A percentile compares a stretch with the other conserved stretches of the same genome.
phyloP scores from a whole-genome alignment of 2,888 invertebrate genomes.

The Oligia latruncula region DNA sequence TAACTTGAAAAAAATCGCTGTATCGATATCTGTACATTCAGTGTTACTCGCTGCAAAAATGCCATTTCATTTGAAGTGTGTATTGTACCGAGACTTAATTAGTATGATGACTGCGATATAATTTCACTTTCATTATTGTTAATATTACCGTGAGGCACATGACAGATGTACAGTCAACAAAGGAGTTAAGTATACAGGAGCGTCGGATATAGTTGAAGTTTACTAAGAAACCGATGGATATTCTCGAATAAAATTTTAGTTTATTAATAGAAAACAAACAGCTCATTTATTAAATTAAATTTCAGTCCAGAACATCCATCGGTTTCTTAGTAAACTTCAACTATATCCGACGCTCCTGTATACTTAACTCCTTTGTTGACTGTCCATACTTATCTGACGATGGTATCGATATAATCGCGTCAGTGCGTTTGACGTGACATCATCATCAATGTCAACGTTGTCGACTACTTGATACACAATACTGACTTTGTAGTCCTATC shows the following conservation, averaged over 20 bases:
- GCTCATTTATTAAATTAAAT: too few species aligned
- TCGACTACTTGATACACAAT: constrained; percentile 53
- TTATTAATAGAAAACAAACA: too few species aligned
- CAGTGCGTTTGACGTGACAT: constrained; percentile 42
- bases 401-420: constrained; percentile 29
- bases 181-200: too few species aligned
- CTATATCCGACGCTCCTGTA: too few species aligned
- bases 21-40: constrained; percentile 17
- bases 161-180: constrained; percentile 36
- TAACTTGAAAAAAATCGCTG: constrained; percentile 43
- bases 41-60: constrained; percentile 13
- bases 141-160: constrained; percentile 50
- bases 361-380: too few species aligned
- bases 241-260: too few species aligned
- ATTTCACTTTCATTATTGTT: constrained; percentile 55
- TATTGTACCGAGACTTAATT: constrained; percentile 53
- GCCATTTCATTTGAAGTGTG: constrained; percentile 34
- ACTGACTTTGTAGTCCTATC: constrained; percentile 36
- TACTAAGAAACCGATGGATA: too few species aligned
- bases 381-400: constrained; percentile 32
- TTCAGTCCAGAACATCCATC: too few species aligned
- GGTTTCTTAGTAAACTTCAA: too few species aligned
- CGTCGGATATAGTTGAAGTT: too few species aligned
- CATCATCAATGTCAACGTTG: constrained; percentile 57
- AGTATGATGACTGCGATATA: constrained; percentile 11